Base-by-base conservation (phyloP, 2,113 vertebrate genomes). In the Scolopax mira region DNA sequence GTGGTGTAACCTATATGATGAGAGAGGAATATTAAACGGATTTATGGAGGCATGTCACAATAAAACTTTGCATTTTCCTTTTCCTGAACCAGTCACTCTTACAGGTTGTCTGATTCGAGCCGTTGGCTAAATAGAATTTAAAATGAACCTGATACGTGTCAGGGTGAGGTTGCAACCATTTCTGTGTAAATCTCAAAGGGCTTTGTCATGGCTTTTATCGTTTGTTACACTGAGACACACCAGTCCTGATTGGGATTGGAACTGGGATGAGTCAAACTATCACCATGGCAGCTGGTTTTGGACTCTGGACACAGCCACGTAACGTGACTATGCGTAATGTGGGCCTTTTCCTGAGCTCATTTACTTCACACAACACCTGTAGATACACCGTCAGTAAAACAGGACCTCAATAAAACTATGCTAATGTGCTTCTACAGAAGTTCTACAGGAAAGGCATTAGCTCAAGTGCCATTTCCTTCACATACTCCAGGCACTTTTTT, bases 241-340 rank as follows among this genome's bases (percentile, higher is more conserved):
- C 12, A 72, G 35, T 19, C 46, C 35, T 79, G 55, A 72, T 3
- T 0, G 0, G 57, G 41, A 87, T 0, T 44, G 49, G 17, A 67
- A 44, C 25, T 1, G 2, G 85, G 57, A 60, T 64, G 44, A 95
- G 48, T 60, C 70, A 89, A 87, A 79, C n/a, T 28, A 65, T 62
- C 37, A 55, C 44, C n/a, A 37, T 4, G 44, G 39, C 41, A 91
- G 72, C 28, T 7, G 3, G 22, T 44, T 71, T 33, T 52, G 88
- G 61, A 86, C 42, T 80, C 67, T 54, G 41, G 24, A 37, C 19
- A 75, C 24, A 72, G 31, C n/a, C 66, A 86, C 11, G 30, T 6
- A 22, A 65, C 6, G 8, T 13, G n/a, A 89, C 66, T 48, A 3
- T 24, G 27, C 1, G 4, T 35, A 31, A 55, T 14, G 21, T 12